Percentiles rank a stretch among this genome's conserved stretches.
phyloP scores from a whole-genome alignment of 2,888 invertebrate genomes.

The Drosophila picticornis region DNA sequence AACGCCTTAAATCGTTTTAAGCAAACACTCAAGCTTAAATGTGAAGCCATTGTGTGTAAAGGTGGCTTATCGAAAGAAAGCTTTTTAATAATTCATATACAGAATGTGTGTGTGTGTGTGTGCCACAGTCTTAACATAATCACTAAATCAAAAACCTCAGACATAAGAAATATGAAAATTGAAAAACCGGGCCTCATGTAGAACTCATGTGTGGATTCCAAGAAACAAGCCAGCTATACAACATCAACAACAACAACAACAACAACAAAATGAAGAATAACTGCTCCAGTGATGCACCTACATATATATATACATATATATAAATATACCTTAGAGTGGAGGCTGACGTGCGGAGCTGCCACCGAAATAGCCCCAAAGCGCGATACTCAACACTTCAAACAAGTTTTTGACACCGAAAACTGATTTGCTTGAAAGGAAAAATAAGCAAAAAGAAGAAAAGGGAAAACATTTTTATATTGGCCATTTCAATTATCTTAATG shows the following conservation, averaged over 20 bases:
- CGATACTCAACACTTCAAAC: constrained; percentile 79
- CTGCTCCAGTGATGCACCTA: constrained; percentile 41
- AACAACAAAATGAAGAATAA: constrained; percentile 19
- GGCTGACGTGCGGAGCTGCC: constrained; percentile 47
- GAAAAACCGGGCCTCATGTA: constrained; percentile 64
- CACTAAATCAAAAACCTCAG: constrained; percentile 71
- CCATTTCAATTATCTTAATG: constrained; percentile 84
- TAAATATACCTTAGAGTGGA: constrained; percentile 21
- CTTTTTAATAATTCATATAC: constrained; percentile 72
- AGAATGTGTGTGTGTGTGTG: constrained; percentile 32
- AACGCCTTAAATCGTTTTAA: constrained; percentile 72
- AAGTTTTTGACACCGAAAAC: constrained; percentile 75
- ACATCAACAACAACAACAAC: constrained; percentile 16
- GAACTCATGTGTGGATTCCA: constrained; percentile 34
- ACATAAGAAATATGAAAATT: constrained; percentile 79
- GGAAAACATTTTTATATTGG: constrained; percentile 81
- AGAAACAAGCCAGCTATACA: constrained; percentile 15
- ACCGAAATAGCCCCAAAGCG: constrained; percentile 74
- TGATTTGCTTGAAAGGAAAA: constrained; percentile 36
- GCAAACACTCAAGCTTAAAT: constrained; percentile 64
- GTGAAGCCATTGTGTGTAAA: constrained; percentile 59
- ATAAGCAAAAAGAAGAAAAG: constrained; percentile 38
- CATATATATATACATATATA: background rate
- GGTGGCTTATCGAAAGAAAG: constrained; percentile 72
- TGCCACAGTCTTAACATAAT: constrained; percentile 42